phyloP scores from a whole-genome alignment of 1,140 invertebrate genomes.

The Apis laboriosa region DNA sequence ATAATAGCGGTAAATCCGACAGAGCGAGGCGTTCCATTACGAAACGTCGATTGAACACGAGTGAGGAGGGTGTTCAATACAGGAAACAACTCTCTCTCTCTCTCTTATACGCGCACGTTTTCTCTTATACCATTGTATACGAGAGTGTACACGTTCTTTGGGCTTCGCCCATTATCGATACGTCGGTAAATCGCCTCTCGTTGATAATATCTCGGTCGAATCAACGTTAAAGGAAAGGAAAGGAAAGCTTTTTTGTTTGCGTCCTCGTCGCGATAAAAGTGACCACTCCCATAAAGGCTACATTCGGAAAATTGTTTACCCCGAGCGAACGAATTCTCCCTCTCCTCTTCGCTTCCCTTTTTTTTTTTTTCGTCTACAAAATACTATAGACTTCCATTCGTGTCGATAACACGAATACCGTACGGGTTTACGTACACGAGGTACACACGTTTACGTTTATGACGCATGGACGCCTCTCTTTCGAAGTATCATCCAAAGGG shows the following conservation, averaged over 20 bases:
- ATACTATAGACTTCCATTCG: not conserved
- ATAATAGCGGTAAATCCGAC: conserved; percentile 52
- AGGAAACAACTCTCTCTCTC: no score
- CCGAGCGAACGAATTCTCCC: not conserved
- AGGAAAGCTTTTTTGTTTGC: not conserved
- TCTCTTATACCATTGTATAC: conserved; percentile 6
- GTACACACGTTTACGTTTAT: conserved; percentile 12
- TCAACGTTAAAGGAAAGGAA: conserved; percentile 18
- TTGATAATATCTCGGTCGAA: conserved; percentile 22
- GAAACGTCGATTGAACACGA: conserved; percentile 20
- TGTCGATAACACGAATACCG: no score
- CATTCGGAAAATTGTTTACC: conserved; percentile 45
- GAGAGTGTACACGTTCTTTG: conserved; percentile 10
- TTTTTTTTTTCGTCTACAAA: not conserved
- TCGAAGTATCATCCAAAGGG: not conserved
- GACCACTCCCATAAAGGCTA: conserved; percentile 11
- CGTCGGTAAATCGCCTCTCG: conserved; percentile 7
- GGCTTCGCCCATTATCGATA: conserved; percentile 25
- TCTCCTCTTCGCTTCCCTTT: no score
- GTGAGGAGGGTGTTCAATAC: not conserved
- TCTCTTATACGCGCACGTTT: not conserved
- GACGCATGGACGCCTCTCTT: not conserved
- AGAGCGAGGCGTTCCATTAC: conserved; percentile 39
- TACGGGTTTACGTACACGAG: no score
- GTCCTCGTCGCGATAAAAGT: conserved; percentile 12